Percentiles rank a stretch among this genome's conserved stretches.
These are phyloP conservation scores for Phalera bucephala DNA, from an alignment of 2,888 invertebrate genomes.

Conservation along the genomic window DNA sequence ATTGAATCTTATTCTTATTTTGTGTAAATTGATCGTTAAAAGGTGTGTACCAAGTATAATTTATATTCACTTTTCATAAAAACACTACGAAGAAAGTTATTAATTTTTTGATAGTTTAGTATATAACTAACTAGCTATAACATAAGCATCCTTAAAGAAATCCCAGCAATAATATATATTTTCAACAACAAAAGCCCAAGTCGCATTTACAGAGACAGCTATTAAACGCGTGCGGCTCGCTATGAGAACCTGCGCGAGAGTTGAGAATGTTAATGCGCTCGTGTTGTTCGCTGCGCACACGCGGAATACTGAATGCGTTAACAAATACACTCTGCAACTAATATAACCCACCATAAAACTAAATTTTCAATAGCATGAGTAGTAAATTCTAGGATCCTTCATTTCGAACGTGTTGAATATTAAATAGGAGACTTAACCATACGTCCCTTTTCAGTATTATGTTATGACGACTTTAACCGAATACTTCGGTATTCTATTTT, in stretches of 20 bases:
- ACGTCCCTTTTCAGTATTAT: too few species aligned
- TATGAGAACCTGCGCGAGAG: conserved; percentile 73
- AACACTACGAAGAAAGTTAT: too few species aligned
- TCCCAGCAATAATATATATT: conserved; percentile 8
- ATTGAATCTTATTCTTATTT: conserved; percentile 52
- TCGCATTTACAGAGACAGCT: conserved; percentile 36
- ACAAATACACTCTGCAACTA: conserved; percentile 49
- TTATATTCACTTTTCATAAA: too few species aligned
- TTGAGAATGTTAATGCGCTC: conserved; percentile 75
- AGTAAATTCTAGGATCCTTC: conserved; percentile 14
- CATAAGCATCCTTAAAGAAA: too few species aligned
- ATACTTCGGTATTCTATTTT: too few species aligned
- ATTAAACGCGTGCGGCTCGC: conserved; percentile 50
- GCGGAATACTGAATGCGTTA: conserved; percentile 66
- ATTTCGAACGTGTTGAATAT: conserved; percentile 13
- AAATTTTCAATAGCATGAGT: conserved; percentile 19
- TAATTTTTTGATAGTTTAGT: too few species aligned
- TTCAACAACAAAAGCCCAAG: conserved; percentile 21
- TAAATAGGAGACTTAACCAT: conserved; percentile 22
- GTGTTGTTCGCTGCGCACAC: conserved; percentile 63
- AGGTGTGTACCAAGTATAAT: too few species aligned
- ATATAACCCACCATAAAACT: conserved; percentile 31
- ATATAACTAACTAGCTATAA: too few species aligned
- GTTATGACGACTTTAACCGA: too few species aligned
- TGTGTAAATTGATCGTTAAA: too few species aligned